Evolutionary conservation across 2,113 vertebrate species (phyloP).

Genomic region (Dinomys branickii): DNA sequence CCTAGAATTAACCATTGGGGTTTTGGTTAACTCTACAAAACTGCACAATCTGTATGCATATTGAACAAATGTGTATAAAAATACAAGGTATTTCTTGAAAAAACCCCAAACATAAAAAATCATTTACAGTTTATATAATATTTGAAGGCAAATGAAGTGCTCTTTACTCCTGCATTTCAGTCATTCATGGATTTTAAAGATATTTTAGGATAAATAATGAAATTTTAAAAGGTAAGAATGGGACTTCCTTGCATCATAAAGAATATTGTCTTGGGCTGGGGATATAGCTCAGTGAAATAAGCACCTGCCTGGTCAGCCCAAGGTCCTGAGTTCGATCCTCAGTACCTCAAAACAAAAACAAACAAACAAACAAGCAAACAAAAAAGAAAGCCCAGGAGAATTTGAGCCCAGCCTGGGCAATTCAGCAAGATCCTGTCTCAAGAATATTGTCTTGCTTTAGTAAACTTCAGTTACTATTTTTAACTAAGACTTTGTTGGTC

Average conservation of each 20-base stretch:
- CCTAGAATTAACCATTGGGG: not conserved
- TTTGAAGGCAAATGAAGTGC: constrained; percentile 48
- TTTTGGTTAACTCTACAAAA: constrained; percentile 27
- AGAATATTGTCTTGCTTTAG: constrained; percentile 9
- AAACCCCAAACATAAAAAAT: constrained; percentile 55
- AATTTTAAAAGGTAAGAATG: constrained; percentile 11
- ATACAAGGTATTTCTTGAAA: constrained; percentile 44
- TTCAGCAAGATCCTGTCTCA: too few species aligned
- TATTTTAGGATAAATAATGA: constrained; percentile 58
- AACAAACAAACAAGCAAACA: too few species aligned
- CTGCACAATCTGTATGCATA: not conserved
- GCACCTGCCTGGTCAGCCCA: too few species aligned
- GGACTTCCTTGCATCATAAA: constrained; percentile 29
- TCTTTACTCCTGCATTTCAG: constrained; percentile 44
- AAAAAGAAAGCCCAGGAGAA: too few species aligned
- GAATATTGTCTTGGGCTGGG: not conserved
- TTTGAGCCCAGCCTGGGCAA: too few species aligned
- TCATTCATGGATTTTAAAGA: constrained; percentile 48
- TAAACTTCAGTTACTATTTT: constrained; percentile 51
- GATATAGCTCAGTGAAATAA: too few species aligned
- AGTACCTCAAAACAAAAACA: too few species aligned
- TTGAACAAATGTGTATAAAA: constrained; percentile 29
- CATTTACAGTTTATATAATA: constrained; percentile 15
- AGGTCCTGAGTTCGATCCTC: too few species aligned
- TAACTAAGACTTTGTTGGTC: constrained; percentile 2